These are phyloP conservation scores for Malacosoma neustria DNA, from an alignment of 2,888 invertebrate species.

Conservation along the genomic window DNA sequence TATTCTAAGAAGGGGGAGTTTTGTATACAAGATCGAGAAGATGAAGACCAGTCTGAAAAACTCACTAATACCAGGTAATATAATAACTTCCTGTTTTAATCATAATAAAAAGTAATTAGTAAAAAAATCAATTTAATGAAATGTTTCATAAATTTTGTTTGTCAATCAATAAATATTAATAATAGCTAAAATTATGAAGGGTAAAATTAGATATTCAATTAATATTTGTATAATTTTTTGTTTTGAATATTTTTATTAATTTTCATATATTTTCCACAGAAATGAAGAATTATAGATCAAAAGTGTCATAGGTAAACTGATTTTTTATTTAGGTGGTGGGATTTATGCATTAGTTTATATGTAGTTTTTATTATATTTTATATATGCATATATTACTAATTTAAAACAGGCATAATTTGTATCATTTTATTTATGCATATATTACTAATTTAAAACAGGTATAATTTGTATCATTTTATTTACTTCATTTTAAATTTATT, in stretches of 20 bases:
- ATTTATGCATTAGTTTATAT: not conserved
- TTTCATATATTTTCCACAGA: slow-evolving; percentile 43
- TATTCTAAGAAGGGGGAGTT: slow-evolving; percentile 82
- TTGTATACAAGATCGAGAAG: slow-evolving; percentile 79
- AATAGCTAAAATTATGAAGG: too few species aligned
- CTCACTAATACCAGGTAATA: slow-evolving; percentile 49
- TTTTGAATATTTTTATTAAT: not conserved
- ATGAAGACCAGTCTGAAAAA: slow-evolving; percentile 43
- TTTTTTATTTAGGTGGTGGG: slow-evolving; percentile 38
- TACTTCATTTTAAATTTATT: too few species aligned
- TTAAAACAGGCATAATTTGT: not conserved
- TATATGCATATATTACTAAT: not conserved
- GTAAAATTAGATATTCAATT: slow-evolving; percentile 3
- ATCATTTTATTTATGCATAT: not conserved
- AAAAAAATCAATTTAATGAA: too few species aligned
- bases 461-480: not conserved
- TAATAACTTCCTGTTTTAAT: too few species aligned
- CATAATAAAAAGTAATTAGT: too few species aligned
- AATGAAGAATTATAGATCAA: slow-evolving; percentile 47
- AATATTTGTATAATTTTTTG: slow-evolving; percentile 2
- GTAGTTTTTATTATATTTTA: slow-evolving; percentile 3
- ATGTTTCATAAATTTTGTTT: too few species aligned
- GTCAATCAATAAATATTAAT: too few species aligned
- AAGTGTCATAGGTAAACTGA: slow-evolving; percentile 39
- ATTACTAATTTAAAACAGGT: not conserved